Evolutionary conservation across 1,140 invertebrate genomes (phyloP).

Genomic region (Hirudo medicinalis): DNA sequence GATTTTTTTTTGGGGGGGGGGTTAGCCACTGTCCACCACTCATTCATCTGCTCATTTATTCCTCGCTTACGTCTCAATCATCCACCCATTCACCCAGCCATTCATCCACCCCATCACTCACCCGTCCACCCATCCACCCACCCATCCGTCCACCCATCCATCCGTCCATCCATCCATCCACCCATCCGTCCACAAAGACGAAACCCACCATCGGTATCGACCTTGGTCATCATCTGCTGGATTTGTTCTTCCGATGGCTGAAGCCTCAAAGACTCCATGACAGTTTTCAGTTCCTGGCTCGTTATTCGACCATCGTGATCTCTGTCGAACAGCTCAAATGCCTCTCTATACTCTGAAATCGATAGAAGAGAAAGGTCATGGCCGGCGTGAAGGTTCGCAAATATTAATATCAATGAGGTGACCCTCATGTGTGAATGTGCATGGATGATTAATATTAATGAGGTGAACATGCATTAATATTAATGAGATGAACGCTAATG

Average conservation of each 20-base stretch:
- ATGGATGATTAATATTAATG: too few species aligned
- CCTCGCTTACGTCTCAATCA: too few species aligned
- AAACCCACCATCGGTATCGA: slow-evolving; percentile 19
- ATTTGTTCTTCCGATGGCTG: slow-evolving; percentile 16
- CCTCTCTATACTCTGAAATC: slow-evolving; percentile 15
- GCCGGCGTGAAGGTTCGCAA: too few species aligned
- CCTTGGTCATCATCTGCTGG: slow-evolving; percentile 19
- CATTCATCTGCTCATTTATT: too few species aligned
- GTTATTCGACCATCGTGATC: slow-evolving; percentile 19
- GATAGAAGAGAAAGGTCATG: too few species aligned
- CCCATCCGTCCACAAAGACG: background rate
- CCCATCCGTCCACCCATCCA: background rate
- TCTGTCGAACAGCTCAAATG: slow-evolving; percentile 20
- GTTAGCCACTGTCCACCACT: too few species aligned
- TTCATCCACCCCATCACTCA: background rate
- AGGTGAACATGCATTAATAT: too few species aligned
- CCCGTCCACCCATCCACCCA: background rate
- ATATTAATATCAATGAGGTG: too few species aligned
- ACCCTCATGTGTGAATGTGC: too few species aligned
- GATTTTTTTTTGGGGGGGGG: too few species aligned
- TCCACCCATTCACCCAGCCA: background rate
- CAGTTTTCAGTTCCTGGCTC: slow-evolving; percentile 15
- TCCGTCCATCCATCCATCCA: background rate
- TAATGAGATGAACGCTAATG: too few species aligned
- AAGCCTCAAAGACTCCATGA: slow-evolving; percentile 14